phyloP scores from a whole-genome alignment of 53 echinoderm and acorn worm genomes.

The Luidia sarsii region DNA sequence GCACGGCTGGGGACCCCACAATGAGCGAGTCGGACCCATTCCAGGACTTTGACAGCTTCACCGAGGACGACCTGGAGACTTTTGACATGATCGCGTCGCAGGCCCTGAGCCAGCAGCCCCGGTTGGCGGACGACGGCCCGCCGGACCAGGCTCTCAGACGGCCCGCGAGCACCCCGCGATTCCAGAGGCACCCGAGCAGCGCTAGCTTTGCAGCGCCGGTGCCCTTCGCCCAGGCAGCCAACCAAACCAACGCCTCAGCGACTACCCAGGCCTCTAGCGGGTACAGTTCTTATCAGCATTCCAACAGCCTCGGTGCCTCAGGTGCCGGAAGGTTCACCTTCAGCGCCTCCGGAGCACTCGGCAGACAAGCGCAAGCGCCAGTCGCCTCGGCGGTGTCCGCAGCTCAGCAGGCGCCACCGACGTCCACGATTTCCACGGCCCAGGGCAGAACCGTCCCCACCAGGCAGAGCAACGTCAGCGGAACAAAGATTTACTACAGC shows the following conservation, averaged over 20 bases:
- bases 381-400: conserved; percentile 13
- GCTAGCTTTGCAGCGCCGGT: background rate
- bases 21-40: conserved; percentile 74
- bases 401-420: background rate
- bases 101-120: conserved; percentile 68
- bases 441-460: conserved; percentile 14
- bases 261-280: background rate
- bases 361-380: background rate
- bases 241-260: background rate
- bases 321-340: background rate
- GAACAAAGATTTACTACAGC: conserved; percentile 56
- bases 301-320: background rate
- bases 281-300: conserved; percentile 6
- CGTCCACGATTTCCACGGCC: conserved; percentile 6
- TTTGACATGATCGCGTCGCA: conserved; percentile 87
- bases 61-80: conserved; percentile 78
- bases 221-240: background rate
- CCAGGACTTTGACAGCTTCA: conserved; percentile 84
- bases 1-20: conserved; percentile 30
- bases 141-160: background rate
- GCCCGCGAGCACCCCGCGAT: conserved; percentile 7
- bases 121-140: background rate
- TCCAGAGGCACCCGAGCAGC: background rate
- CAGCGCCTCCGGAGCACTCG: background rate
- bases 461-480: conserved; percentile 26